Conservation (phyloP, 2,113 vertebrate species). For the Dendrocopos noguchii region DNA sequence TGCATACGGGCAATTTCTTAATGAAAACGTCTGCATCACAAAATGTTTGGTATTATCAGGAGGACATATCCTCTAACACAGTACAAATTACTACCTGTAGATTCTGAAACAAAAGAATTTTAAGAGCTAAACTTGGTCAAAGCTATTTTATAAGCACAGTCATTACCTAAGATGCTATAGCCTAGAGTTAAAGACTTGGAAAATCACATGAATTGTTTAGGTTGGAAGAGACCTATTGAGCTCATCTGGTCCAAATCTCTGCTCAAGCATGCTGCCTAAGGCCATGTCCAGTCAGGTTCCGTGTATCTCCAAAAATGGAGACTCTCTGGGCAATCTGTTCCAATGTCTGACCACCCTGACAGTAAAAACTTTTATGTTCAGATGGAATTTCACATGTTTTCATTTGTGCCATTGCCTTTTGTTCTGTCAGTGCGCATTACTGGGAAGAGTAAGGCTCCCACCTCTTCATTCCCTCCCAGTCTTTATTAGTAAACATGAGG, state of each 20-base stretch:
- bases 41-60: neutral
- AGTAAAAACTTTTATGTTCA: neutral
- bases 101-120: neutral
- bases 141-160: neutral
- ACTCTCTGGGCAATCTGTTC: neutral
- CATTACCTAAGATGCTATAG: neutral
- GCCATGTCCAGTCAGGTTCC: neutral
- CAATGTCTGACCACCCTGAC: neutral
- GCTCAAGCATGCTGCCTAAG: neutral
- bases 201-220: neutral
- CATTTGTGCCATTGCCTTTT: neutral
- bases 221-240: neutral
- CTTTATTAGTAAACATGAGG: neutral
- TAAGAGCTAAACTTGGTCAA: neutral
- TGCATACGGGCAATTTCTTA: rapidly evolving
- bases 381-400: neutral
- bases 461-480: neutral
- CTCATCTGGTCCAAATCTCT: neutral
- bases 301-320: neutral
- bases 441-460: neutral
- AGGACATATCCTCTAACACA: neutral
- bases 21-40: neutral
- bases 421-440: neutral
- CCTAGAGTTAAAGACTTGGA: neutral
- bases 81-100: neutral